Evolutionary conservation across 2,797 vertebrate species (phyloP).

Genomic region (Microchirus variegatus): DNA sequence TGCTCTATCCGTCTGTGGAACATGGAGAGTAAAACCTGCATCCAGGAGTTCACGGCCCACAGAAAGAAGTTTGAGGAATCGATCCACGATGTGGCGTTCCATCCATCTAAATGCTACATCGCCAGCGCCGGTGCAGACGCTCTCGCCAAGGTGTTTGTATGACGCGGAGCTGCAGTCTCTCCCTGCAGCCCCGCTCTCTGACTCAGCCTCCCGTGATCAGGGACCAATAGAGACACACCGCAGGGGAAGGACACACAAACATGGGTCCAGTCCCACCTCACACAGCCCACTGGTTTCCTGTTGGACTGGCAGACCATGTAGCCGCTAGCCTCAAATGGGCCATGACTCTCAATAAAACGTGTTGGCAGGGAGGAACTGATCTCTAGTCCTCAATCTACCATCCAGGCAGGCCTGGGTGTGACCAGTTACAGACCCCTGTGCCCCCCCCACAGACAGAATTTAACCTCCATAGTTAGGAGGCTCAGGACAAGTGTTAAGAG

Average conservation of each 20-base stretch:
- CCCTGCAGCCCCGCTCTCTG: constrained; percentile 63
- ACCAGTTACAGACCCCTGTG: constrained; percentile 74
- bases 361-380: constrained; percentile 76
- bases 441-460: constrained; percentile 40
- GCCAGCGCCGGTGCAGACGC: constrained; percentile 97
- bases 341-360: constrained; percentile 44
- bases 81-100: constrained; percentile 97
- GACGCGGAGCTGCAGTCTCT: constrained; percentile 78
- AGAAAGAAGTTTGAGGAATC: constrained; percentile 98
- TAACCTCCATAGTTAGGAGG: constrained; percentile 64
- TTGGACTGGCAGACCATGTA: constrained; percentile 68
- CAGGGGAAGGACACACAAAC: constrained; percentile 51
- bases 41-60: constrained; percentile 98
- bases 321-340: constrained; percentile 63
- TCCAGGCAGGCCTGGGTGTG: constrained; percentile 96
- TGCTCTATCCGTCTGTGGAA: constrained; percentile 99
- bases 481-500: constrained; percentile 70
- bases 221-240: constrained; percentile 76
- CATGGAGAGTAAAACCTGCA: constrained; percentile 98
- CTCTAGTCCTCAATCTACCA: constrained; percentile 65
- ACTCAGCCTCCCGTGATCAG: constrained; percentile 68
- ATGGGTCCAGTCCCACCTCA: constrained; percentile 56
- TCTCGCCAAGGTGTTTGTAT: constrained; percentile 99
- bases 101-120: constrained; percentile 97
- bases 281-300: constrained; percentile 68